phyloP scores from a whole-genome alignment of 2,888 invertebrate genomes.

The Andrena dorsata region DNA sequence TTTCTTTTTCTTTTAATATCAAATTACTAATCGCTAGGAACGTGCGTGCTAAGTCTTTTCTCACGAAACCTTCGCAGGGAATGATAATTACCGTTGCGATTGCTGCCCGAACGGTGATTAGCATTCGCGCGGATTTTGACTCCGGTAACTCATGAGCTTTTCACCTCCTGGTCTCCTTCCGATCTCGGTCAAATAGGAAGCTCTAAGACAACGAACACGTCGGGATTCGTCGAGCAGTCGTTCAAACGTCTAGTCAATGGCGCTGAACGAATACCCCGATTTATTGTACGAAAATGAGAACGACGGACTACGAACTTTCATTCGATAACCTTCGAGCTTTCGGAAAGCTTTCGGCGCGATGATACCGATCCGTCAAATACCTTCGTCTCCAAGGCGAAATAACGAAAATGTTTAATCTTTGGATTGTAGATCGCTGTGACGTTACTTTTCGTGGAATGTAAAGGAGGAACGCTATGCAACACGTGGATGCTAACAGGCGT shows the following conservation, averaged over 20 bases:
- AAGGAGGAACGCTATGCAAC: conserved; percentile 29
- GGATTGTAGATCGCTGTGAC: conserved; percentile 26
- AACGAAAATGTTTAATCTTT: conserved; percentile 36
- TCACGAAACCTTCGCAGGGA: conserved; percentile 24
- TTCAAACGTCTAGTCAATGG: conserved; percentile 36
- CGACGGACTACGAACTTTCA: neutral
- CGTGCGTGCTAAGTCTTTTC: conserved; percentile 44
- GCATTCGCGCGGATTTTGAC: conserved; percentile 28
- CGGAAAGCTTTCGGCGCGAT: neutral
- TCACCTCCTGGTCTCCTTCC: conserved; percentile 11
- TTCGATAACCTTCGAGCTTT: neutral
- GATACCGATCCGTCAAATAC: neutral
- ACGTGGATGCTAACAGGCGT: neutral
- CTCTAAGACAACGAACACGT: conserved; percentile 56
- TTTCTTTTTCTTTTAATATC: conserved; percentile 17
- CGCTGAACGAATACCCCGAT: conserved; percentile 18
- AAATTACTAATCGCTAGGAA: conserved; percentile 44
- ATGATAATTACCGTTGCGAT: conserved; percentile 32
- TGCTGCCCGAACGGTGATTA: conserved; percentile 12
- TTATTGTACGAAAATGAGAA: neutral
- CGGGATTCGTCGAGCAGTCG: conserved; percentile 40
- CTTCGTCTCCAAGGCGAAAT: neutral
- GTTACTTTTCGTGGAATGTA: conserved; percentile 30
- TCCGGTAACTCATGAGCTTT: conserved; percentile 42
- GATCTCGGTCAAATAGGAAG: conserved; percentile 58